These are phyloP conservation scores for Syritta pipiens DNA, from an alignment of 2,888 invertebrate genomes.

Conservation along the genomic window DNA sequence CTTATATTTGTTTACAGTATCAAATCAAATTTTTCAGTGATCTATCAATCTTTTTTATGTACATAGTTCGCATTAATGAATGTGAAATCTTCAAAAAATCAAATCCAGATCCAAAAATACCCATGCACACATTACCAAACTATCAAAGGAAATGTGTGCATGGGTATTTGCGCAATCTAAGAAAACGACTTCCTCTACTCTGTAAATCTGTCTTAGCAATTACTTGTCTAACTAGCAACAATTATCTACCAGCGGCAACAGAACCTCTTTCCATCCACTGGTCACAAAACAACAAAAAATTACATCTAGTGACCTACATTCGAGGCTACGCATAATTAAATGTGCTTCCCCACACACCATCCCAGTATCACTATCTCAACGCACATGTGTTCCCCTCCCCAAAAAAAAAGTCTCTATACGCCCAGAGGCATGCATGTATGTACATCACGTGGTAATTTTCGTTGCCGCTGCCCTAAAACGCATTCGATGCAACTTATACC, in stretches of 20 bases:
- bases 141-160: no score
- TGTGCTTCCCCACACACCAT: constrained; percentile 35
- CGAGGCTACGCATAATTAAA: constrained; percentile 61
- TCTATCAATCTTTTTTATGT: no score
- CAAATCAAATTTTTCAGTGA: no score
- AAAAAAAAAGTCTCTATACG: constrained; percentile 13
- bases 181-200: neutral
- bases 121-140: no score
- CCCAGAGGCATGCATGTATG: constrained; percentile 7
- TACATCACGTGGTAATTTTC: constrained; percentile 24
- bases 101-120: no score
- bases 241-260: constrained; percentile 29
- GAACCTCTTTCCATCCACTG: constrained; percentile 41
- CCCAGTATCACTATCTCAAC: constrained; percentile 18
- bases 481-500: constrained; percentile 52
- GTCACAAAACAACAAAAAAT: constrained; percentile 42
- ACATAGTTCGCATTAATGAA: no score
- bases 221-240: constrained; percentile 5
- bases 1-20: no score
- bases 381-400: constrained; percentile 31
- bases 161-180: neutral
- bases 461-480: constrained; percentile 21
- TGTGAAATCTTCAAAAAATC: no score
- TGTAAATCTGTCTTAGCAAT: neutral
- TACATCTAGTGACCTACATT: constrained; percentile 64